Conservation (phyloP, 2,888 invertebrate species). For the Nomada goodeniana region DNA sequence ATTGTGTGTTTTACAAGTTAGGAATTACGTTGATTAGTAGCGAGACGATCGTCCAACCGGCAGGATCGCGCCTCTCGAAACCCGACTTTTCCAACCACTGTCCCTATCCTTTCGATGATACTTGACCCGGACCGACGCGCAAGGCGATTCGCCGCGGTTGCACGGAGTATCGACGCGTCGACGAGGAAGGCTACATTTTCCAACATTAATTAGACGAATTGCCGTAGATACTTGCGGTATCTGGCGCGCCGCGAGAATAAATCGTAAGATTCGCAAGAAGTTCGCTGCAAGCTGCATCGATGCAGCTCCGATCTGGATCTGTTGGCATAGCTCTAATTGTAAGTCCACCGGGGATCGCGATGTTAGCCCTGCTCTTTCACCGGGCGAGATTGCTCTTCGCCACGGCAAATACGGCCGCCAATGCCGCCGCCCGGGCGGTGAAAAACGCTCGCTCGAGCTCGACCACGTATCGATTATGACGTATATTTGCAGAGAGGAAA, state of each 20-base stretch:
- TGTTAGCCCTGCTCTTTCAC: neutral
- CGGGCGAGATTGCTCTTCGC: neutral
- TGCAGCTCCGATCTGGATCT: constrained; percentile 1
- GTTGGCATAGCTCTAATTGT: constrained; percentile 1
- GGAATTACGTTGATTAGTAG: constrained; percentile 84
- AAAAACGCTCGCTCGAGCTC: too few species aligned
- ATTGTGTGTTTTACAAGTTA: constrained; percentile 84
- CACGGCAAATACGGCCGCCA: neutral
- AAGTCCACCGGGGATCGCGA: neutral
- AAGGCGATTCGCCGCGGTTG: too few species aligned
- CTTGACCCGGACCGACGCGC: neutral
- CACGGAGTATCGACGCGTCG: neutral
- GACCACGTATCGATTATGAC: constrained; percentile 43
- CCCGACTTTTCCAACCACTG: constrained; percentile 20
- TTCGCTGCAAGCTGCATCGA: neutral
- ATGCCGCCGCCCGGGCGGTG: neutral
- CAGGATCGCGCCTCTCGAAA: constrained; percentile 48
- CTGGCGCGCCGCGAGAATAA: constrained; percentile 24
- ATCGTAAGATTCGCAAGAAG: constrained; percentile 11
- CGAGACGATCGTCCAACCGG: constrained; percentile 72
- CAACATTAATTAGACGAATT: constrained; percentile 37
- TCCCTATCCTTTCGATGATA: neutral
- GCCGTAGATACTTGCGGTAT: constrained; percentile 1
- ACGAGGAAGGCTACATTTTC: constrained; percentile 10
- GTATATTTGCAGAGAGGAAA: constrained; percentile 57